Evolutionary conservation across 1,140 invertebrate species (phyloP), one percentile per base, ranked within the genome.

Genomic region (Rhyzopertha dominica): DNA sequence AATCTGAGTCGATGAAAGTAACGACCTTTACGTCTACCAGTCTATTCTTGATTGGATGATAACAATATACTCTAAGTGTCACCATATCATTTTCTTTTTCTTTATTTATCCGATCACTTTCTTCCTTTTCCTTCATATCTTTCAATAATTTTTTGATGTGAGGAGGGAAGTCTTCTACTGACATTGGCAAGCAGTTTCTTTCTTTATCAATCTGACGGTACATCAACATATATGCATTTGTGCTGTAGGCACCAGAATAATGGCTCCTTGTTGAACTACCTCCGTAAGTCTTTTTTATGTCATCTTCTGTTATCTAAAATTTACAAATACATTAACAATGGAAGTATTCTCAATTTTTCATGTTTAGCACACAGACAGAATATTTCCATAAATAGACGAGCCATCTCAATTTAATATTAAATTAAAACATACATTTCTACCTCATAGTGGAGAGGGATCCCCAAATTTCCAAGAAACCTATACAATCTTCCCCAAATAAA

Each of bases 221-320:
- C 84, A 93, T 90, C 14, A 95, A 73, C 89, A 95, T 94, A 58
- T 95, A 94, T 0, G 90, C 90, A 72, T 92, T 94, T 26, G 89
- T 90, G 59, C 87, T 91, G 57, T 84, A 88, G 14, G 79, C 78
- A 35, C 77, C 78, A 23, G 80, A 85, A 59, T 86, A 90, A 62
- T 86, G 88, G 4, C 75, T 76, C 49, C 82, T 71, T 23, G 72
- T 70, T 2, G 78, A 72, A 29, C 80, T 80, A 25, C 88, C 87
- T 22, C 89, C 90, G 67, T 87, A 94, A 0, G 87, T 88, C 67
- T 85, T 86, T 49, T 79, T 74, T 28, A 95, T 90, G 57, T 94
- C 89, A 46, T 90, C 83, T 51, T 81, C 74, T 0, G 83, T 87
- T 18, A 89, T 84, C 83, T 86, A 57, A 16, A 62, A 60, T 50